Evolutionary conservation across 2,888 invertebrate species (phyloP), one percentile per base, ranked within the genome.

Genomic region (Heliconius sara): DNA sequence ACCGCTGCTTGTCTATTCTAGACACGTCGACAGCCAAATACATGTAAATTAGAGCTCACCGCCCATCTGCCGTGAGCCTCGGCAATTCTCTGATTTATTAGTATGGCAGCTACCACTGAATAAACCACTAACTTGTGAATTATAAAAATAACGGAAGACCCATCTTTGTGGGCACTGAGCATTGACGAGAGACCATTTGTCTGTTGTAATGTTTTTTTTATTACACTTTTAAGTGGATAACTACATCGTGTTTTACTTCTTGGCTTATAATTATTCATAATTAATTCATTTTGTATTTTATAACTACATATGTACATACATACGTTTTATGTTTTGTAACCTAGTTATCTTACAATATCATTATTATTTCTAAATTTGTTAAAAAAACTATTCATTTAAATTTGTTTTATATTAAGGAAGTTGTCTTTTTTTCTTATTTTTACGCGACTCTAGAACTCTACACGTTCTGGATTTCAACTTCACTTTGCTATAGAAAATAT

Each of bases 61-160:
- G 80, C 84, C 86, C 85, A 84, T 84, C 85, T 85, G 85, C 82
- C 82, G 85, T 81, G 83, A 87, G 86, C 84, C 86, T 80, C 83
- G 85, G 88, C 89, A 91, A 91, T 88, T 90, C 87, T 83, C 84
- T 88, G 90, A 91, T 91, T 91, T 92, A 91, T 91, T 89, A 88
- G 83, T 78, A 65, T 68, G 79, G 80, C 81, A 80, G 80, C 81
- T 82, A 79, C 85, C 70, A 75, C 60, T 65, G 70, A 75, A 80
- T 63, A 74, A 74, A 75, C 74, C 74, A 79, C 68, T 75, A 79
- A 77, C 43, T 77, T 74, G 68, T 76, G 68, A 78, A 78, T 81
- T 78, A 81, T 43, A 81, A 75, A 76, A 78, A 76, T 80, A 81
- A 78, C 79, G 79, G 80, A 19, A 63, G 43, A 34, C 60, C 25